These are phyloP conservation scores for Ariolimax columbianus DNA, from an alignment of 2,888 invertebrate species.

Conservation along the genomic window DNA sequence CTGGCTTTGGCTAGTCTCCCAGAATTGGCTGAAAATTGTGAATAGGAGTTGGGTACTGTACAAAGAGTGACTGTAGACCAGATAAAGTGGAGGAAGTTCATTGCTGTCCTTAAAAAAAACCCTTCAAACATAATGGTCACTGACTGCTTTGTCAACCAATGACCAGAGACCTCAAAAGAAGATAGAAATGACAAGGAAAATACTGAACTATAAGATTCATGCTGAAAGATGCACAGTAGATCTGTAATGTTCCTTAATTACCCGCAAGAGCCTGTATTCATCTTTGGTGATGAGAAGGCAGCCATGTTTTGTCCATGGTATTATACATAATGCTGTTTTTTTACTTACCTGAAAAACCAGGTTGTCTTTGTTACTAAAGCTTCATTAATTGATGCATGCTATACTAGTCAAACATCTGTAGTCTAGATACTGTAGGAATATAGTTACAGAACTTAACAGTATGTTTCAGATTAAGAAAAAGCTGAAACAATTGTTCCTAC, in stretches of 20 bases:
- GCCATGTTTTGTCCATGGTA: neutral
- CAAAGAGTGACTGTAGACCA: no score
- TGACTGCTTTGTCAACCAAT: no score
- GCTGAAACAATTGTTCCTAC: slow-evolving; percentile 16
- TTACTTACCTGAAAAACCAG: neutral
- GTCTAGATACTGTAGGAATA: slow-evolving; percentile 11
- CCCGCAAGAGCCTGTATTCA: neutral
- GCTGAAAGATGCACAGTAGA: neutral
- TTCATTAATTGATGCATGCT: neutral
- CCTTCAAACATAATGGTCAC: no score
- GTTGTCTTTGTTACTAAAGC: neutral
- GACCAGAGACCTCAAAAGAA: no score
- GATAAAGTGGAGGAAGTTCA: no score
- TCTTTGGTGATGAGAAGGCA: neutral
- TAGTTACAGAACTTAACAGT: neutral
- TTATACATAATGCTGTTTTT: neutral
- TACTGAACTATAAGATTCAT: no score
- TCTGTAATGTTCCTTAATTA: neutral
- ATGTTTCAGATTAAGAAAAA: neutral
- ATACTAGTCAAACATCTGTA: slow-evolving; percentile 16
- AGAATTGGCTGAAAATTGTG: no score
- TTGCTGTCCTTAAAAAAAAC: no score
- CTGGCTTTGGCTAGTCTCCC: no score
- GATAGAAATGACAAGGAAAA: no score
- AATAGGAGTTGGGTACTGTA: no score